Conservation (phyloP, 2,113 vertebrate genomes). For the Hypomesus transpacificus region DNA sequence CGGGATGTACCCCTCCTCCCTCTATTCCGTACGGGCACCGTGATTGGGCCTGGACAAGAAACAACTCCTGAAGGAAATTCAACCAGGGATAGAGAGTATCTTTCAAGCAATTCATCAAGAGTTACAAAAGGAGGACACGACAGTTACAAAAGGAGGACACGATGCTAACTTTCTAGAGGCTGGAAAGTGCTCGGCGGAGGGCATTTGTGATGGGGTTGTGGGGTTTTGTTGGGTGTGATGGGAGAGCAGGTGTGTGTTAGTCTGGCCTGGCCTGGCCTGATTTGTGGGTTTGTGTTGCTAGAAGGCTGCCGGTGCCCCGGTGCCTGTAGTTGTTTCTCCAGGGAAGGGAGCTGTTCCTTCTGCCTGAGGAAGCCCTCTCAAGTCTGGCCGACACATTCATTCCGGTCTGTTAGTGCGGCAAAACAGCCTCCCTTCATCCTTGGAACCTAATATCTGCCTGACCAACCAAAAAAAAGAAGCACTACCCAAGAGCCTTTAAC, state of each 20-base stretch:
- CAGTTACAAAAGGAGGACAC: neutral
- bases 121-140: neutral
- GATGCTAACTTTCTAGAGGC: constrained; percentile 12
- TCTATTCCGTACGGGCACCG: neutral
- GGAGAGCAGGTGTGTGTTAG: constrained; percentile 36
- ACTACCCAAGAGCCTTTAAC: constrained; percentile 11
- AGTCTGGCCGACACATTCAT: constrained; percentile 48
- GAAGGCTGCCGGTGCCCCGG: constrained; percentile 24
- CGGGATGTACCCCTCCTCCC: neutral
- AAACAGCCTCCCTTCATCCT: constrained; percentile 44
- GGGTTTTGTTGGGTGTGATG: constrained; percentile 29
- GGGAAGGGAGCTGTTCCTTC: constrained; percentile 40
- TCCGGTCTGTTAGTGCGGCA: constrained; percentile 45
- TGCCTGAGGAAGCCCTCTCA: constrained; percentile 48
- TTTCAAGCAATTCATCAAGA: neutral
- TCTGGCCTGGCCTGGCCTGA: constrained; percentile 42
- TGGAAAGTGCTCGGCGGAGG: constrained; percentile 21
- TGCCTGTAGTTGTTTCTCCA: constrained; percentile 26
- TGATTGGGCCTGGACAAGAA: too few species aligned
- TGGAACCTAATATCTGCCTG: constrained; percentile 21
- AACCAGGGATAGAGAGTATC: too few species aligned
- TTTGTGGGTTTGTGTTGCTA: constrained; percentile 18
- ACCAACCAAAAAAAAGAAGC: constrained; percentile 30
- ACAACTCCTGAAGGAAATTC: too few species aligned
- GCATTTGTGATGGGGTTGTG: constrained; percentile 11